Evolutionary conservation across 2,797 vertebrate genomes (phyloP).

Genomic region (Eptatretus atami): DNA sequence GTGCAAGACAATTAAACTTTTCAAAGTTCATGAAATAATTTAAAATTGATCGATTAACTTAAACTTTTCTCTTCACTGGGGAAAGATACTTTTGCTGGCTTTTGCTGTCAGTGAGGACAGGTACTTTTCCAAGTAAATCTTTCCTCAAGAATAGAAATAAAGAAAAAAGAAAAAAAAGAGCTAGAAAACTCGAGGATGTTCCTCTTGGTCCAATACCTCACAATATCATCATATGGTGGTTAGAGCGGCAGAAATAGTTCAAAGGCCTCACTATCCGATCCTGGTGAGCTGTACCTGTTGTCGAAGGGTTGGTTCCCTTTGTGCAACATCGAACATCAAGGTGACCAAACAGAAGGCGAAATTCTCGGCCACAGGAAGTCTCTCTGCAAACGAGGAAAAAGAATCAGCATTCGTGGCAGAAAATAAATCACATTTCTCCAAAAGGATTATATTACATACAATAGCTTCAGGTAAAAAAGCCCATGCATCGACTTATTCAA

Average conservation of each 20-base stretch:
- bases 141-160: background rate
- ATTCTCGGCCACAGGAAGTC: constrained; percentile 63
- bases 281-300: constrained; percentile 26
- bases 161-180: background rate
- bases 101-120: too few species aligned
- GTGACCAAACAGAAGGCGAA: constrained; percentile 82
- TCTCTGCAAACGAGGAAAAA: constrained; percentile 17
- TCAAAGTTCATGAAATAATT: too few species aligned
- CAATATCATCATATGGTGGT: too few species aligned
- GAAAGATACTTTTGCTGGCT: too few species aligned
- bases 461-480: background rate
- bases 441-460: background rate
- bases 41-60: too few species aligned
- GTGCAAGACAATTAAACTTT: too few species aligned
- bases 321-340: constrained; percentile 54
- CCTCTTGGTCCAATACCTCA: too few species aligned
- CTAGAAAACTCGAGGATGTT: too few species aligned
- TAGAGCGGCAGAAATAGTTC: too few species aligned
- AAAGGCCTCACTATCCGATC: background rate
- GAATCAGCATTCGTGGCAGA: background rate
- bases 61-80: too few species aligned
- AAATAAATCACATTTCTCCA: background rate
- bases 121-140: too few species aligned
- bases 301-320: constrained; percentile 32
- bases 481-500: background rate